Evolutionary conservation across 2,888 invertebrate genomes (phyloP).

Genomic region (Dorcus parallelipipedus): DNA sequence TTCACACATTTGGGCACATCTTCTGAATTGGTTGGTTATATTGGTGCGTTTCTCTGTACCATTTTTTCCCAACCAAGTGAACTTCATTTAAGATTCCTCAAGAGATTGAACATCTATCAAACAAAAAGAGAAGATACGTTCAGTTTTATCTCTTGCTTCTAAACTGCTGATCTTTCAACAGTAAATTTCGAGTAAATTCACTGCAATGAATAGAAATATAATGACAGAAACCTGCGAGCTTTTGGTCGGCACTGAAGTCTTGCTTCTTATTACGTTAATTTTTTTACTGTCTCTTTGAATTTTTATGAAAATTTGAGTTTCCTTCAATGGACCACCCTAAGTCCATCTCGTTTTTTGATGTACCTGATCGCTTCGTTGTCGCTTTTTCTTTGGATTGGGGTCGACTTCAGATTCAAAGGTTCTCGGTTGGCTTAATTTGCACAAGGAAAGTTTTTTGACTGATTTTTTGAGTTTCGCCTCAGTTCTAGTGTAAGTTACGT

Average conservation of each 20-base stretch:
- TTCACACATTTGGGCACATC: constrained; percentile 3
- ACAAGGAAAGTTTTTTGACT: too few species aligned
- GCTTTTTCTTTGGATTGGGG: neutral
- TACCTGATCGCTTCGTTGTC: neutral
- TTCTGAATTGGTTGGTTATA: constrained; percentile 1
- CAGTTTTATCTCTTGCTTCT: neutral
- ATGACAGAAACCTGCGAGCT: neutral
- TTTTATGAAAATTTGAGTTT: neutral
- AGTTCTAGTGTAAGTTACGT: too few species aligned
- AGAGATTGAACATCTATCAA: neutral
- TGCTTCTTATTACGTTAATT: neutral
- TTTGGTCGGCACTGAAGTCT: neutral
- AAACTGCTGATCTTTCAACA: neutral
- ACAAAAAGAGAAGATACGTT: neutral
- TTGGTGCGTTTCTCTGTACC: neutral
- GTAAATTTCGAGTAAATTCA: neutral
- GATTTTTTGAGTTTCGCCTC: too few species aligned
- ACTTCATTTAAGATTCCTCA: neutral
- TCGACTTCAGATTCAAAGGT: neutral
- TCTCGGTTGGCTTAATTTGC: neutral
- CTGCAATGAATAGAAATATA: neutral
- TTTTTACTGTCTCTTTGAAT: neutral
- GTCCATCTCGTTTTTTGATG: neutral
- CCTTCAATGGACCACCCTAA: neutral
- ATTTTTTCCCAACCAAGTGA: neutral